phyloP scores from a whole-genome alignment of 2,113 vertebrate genomes.

The Peromyscus polionotus region DNA sequence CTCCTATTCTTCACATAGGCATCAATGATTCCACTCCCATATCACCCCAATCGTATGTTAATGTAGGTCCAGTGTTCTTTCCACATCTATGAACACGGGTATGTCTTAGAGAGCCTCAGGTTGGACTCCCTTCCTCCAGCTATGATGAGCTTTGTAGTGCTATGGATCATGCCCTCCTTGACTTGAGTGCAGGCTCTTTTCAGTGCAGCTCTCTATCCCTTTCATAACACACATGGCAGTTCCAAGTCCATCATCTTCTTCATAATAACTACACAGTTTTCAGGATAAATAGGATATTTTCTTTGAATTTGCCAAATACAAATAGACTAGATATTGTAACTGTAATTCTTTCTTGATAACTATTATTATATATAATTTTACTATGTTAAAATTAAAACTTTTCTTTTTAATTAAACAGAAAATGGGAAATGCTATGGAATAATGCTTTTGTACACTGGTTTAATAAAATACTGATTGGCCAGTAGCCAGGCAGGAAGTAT shows the following conservation, averaged over 20 bases:
- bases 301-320: no score
- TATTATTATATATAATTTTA: no score
- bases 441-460: no score
- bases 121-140: background rate
- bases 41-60: background rate
- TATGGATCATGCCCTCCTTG: background rate
- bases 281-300: no score
- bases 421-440: no score
- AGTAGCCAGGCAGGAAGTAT: no score
- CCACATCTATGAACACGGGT: background rate
- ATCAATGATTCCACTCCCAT: background rate
- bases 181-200: background rate
- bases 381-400: no score
- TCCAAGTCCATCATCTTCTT: background rate
- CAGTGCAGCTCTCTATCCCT: background rate
- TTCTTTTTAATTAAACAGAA: no score
- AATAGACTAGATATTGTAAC: no score
- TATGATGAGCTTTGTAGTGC: background rate
- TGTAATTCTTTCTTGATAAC: no score
- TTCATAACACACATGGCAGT: accelerated
- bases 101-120: background rate
- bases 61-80: no score
- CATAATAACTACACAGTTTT: background rate
- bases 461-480: no score
- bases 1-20: background rate